Evolutionary conservation across 2,888 invertebrate species (phyloP), one percentile per base, ranked within the genome.

Genomic region (Sturmia bella): DNA sequence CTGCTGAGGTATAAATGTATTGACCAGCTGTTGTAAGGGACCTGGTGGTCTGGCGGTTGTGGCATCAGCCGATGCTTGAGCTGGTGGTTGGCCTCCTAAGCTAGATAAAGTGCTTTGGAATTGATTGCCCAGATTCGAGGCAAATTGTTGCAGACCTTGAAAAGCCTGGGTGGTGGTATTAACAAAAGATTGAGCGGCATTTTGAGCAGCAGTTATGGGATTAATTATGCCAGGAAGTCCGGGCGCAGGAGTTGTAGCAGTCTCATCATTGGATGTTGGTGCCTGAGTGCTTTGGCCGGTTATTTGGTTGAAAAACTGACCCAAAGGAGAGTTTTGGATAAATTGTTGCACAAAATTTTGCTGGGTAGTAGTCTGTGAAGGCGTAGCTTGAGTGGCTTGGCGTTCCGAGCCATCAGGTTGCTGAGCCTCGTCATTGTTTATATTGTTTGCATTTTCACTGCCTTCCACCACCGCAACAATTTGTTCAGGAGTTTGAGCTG

Each of bases 291-390:
- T 72, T 57, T 84, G 83, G 0, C 87, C 86, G 2, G 85, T 86
- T 73, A 88, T 84, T 77, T 89, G 89, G 39, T 86, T 89, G 12
- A 90, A 85, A 27, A 90, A 86, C 43, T 88, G 88, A 1, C 89
- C 89, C 32, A 89, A 85, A 2, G 90, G 90, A 0, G 88, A 87
- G 32, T 88, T 89, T 66, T 89, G 89, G 48, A 89, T 87, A n/a
- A 89, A 74, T 32, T 89, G 89, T 79, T 89, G 89, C 17, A 89
- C 86, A 76, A 89, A 87, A 84, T 88, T 88, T 64, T 85, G 86
- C 61, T 86, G 88, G 0, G 89, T 87, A 11, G 86, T 85, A 21
- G 84, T 83, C 57, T 86, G 87, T 1, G 87, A 85, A 66, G 89
- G 88, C 4, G 89, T 88, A 50, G 89, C 86, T 41, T 87, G 88